Conservation (phyloP, 2,797 vertebrate genomes). For the Sebastolobus altivelis region DNA sequence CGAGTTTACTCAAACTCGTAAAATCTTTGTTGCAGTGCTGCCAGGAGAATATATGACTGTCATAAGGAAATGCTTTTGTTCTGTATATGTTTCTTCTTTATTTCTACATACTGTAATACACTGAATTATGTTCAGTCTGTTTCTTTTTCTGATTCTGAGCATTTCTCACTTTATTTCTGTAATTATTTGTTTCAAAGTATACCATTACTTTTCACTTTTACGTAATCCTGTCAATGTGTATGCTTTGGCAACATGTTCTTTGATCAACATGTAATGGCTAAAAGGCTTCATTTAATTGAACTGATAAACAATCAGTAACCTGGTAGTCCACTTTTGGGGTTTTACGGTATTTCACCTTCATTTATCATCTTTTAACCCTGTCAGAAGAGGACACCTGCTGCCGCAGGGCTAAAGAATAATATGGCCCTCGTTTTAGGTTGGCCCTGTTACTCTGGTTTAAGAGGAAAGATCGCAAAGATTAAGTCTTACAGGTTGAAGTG, state of each 20-base stretch:
- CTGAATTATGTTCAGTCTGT: background rate
- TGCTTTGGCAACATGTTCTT: background rate
- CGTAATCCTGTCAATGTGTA: no score
- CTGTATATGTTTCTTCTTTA: background rate
- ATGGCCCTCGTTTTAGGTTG: background rate
- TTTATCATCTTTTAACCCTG: constrained; percentile 19
- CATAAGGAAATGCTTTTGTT: background rate
- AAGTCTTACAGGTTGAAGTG: constrained; percentile 5
- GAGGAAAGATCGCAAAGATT: constrained; percentile 9
- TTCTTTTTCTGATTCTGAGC: background rate
- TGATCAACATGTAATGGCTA: background rate
- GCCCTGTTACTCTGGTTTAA: constrained; percentile 11
- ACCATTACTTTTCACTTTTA: background rate
- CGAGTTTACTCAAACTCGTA: background rate
- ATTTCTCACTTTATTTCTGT: background rate
- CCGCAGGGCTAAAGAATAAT: background rate
- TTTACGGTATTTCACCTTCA: background rate
- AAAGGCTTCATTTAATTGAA: background rate
- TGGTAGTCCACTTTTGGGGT: background rate
- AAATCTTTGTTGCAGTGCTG: background rate
- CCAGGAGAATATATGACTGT: background rate
- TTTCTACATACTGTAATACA: background rate
- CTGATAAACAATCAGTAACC: background rate
- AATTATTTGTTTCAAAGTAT: background rate
- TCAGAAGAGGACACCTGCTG: background rate